Percentiles rank a stretch among this genome's conserved stretches.
Evolutionary conservation across 2,797 vertebrate genomes (phyloP).

Genomic region (Epinephelus awoara): DNA sequence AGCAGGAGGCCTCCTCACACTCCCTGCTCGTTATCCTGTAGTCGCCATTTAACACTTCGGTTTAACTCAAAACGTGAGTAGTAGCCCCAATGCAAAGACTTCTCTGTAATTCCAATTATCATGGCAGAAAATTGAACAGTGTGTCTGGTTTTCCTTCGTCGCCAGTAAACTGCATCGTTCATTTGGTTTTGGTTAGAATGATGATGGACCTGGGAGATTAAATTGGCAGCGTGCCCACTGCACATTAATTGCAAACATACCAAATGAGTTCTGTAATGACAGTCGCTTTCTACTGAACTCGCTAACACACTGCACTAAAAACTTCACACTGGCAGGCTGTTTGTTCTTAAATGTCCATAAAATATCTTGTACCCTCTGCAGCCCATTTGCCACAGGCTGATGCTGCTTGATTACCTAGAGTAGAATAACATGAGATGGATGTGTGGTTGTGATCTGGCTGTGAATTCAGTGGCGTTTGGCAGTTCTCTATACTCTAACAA

Average conservation of each 20-base stretch:
- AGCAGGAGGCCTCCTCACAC: constrained; percentile 11
- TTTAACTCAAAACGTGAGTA: neutral
- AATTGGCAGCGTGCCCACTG: neutral
- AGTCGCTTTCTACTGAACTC: neutral
- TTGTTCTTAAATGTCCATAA: neutral
- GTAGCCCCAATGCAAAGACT: neutral
- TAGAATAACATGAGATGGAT: neutral
- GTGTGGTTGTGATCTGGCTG: neutral
- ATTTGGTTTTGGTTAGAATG: constrained; percentile 12
- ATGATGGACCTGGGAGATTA: constrained; percentile 1
- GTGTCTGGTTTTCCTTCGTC: neutral
- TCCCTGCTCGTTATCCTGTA: constrained; percentile 22
- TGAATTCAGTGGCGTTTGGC: neutral
- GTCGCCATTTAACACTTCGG: constrained; percentile 6
- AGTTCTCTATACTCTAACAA: too few relatives aligned
- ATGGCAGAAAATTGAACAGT: neutral
- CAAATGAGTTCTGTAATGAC: constrained; percentile 4
- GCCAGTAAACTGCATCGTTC: neutral
- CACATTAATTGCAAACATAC: constrained; percentile 9
- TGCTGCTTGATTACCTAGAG: neutral
- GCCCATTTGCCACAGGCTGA: neutral
- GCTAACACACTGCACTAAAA: neutral
- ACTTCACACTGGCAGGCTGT: neutral
- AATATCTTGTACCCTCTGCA: neutral
- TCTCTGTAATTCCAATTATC: neutral